A percentile compares a stretch with the other conserved stretches of the same genome.
These are phyloP conservation scores for Tromatobia lineatoria DNA, from an alignment of 2,888 invertebrate genomes.

Conservation along the genomic window DNA sequence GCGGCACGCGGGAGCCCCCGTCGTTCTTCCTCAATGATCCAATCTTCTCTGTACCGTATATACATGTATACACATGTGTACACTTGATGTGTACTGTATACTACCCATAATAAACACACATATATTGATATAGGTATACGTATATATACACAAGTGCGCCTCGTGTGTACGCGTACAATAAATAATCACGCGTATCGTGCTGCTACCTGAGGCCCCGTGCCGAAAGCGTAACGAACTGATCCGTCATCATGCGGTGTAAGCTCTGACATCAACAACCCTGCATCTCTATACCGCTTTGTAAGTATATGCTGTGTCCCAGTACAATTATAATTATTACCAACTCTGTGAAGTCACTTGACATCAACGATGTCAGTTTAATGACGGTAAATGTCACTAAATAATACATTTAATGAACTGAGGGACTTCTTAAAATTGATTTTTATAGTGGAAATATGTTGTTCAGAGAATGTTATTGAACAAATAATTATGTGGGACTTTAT, in stretches of 20 bases:
- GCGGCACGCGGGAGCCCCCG: constrained; percentile 67
- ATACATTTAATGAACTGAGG: not conserved
- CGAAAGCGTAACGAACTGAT: constrained; percentile 78
- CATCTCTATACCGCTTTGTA: not conserved
- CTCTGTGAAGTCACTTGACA: not conserved
- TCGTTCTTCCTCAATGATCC: constrained; percentile 78
- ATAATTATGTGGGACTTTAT: too few species aligned
- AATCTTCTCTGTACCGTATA: constrained; percentile 72
- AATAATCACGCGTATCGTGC: constrained; percentile 79
- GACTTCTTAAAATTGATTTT: too few species aligned
- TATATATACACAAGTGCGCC: not conserved
- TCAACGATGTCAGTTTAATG: not conserved
- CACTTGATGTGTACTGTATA: constrained; percentile 1
- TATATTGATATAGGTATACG: too few species aligned
- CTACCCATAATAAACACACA: not conserved
- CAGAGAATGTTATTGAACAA: too few species aligned
- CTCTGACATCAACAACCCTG: constrained; percentile 6
- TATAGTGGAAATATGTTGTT: too few species aligned
- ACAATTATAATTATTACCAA: not conserved
- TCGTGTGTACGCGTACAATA: constrained; percentile 72
- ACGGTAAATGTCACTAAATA: not conserved
- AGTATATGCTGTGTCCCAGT: not conserved
- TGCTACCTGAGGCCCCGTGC: constrained; percentile 62
- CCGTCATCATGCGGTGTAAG: constrained; percentile 71
- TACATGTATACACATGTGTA: not conserved